Percentiles rank a stretch among this genome's conserved stretches.
phyloP scores from a whole-genome alignment of 2,888 invertebrate species.

The Cinara cedri region DNA sequence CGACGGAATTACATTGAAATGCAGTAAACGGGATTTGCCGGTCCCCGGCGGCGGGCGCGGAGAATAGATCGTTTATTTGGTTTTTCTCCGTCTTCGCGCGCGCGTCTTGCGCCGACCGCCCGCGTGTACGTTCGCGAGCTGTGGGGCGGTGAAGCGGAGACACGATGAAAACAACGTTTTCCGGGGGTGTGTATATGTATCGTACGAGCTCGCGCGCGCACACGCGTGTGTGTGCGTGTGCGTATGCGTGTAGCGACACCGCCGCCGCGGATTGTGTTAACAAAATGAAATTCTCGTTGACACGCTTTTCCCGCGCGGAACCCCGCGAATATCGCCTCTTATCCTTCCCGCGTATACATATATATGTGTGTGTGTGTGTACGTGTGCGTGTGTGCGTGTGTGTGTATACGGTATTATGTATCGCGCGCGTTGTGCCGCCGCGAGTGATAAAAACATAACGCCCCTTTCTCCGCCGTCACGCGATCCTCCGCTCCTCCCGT shows the following conservation, averaged over 20 bases:
- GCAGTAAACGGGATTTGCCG: slow-evolving; percentile 56
- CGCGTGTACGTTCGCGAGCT: background rate
- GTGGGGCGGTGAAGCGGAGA: no score
- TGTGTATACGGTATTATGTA: no score
- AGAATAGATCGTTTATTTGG: slow-evolving; percentile 53
- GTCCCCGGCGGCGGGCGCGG: slow-evolving; percentile 30
- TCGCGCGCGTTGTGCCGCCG: no score
- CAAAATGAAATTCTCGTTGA: slow-evolving; percentile 57
- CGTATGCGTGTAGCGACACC: slow-evolving; percentile 13
- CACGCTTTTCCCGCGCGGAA: slow-evolving; percentile 52
- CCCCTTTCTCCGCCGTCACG: slow-evolving; percentile 35
- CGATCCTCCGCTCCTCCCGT: background rate
- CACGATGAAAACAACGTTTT: slow-evolving; percentile 44
- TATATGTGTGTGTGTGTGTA: no score
- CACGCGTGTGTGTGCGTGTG: background rate
- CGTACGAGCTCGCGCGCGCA: background rate
- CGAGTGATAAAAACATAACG: slow-evolving; percentile 57
- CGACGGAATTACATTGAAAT: slow-evolving; percentile 55
- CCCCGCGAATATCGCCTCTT: slow-evolving; percentile 43
- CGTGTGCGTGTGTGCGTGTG: no score
- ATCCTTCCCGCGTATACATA: background rate
- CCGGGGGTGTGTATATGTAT: slow-evolving; percentile 4
- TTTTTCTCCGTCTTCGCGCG: slow-evolving; percentile 24
- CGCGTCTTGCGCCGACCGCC: background rate
- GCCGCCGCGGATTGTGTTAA: slow-evolving; percentile 52